These are phyloP conservation scores for Chlamydotis undulata DNA, from an alignment of 2,113 vertebrate genomes.

Conservation along the genomic window DNA sequence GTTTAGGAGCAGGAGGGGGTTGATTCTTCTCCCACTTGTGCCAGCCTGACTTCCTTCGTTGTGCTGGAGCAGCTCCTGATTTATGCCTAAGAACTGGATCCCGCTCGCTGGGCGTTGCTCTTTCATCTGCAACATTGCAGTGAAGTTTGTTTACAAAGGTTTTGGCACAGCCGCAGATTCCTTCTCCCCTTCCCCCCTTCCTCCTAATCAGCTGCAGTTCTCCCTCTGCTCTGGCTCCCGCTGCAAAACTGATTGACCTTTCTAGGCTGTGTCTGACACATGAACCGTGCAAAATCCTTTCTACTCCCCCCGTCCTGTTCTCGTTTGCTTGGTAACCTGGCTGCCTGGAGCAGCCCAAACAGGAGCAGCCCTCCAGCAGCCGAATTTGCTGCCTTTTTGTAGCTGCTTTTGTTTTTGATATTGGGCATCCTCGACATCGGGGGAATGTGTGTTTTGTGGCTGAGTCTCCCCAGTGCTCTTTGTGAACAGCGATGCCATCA, in stretches of 20 bases:
- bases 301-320: not conserved
- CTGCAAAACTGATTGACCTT: conserved; percentile 63
- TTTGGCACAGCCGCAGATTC: not conserved
- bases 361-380: not conserved
- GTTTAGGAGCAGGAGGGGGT: not conserved
- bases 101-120: not conserved
- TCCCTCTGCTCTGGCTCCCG: not conserved
- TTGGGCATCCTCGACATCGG: not conserved
- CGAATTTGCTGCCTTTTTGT: not conserved
- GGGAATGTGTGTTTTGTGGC: not conserved
- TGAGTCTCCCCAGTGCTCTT: not conserved
- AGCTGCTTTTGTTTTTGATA: not conserved
- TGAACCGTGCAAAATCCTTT: conserved; percentile 59
- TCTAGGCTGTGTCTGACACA: conserved; percentile 39
- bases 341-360: not conserved
- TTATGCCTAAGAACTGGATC: not conserved
- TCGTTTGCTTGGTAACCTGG: not conserved
- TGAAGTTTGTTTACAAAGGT: conserved; percentile 51
- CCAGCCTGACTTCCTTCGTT: not conserved
- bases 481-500: not conserved
- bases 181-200: conserved; percentile 1
- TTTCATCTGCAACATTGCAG: conserved; percentile 38
- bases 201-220: conserved; percentile 15
- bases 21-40: not conserved
- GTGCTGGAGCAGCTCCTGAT: not conserved